These are phyloP conservation scores for Philhelius pedissequus DNA, from an alignment of 2,888 invertebrate species.

Conservation along the genomic window DNA sequence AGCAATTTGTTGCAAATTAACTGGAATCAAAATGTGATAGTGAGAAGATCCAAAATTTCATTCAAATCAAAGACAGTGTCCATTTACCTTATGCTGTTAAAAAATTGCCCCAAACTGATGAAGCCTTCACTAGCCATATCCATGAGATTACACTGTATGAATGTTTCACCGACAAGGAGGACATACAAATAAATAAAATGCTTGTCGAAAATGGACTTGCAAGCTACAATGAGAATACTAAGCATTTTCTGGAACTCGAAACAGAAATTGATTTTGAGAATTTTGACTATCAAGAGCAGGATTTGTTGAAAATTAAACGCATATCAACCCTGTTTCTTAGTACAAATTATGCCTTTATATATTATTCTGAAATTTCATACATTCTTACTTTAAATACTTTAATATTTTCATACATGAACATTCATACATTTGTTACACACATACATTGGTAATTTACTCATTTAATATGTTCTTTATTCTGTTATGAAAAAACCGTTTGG, in stretches of 20 bases:
- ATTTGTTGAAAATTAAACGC: too few species aligned
- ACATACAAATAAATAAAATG: constrained; percentile 66
- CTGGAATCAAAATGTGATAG: constrained; percentile 64
- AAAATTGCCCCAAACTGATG: neutral
- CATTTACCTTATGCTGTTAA: constrained; percentile 38
- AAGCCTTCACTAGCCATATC: neutral
- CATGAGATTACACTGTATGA: constrained; percentile 52
- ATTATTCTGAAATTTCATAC: too few species aligned
- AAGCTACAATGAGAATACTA: constrained; percentile 58
- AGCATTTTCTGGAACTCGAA: constrained; percentile 69
- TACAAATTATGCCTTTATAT: too few species aligned
- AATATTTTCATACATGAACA: too few species aligned
- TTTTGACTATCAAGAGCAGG: constrained; percentile 26
- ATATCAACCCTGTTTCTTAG: too few species aligned
- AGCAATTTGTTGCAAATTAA: constrained; percentile 70
- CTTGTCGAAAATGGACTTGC: constrained; percentile 69
- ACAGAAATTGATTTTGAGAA: constrained; percentile 24
- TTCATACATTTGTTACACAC: too few species aligned
- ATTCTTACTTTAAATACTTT: too few species aligned
- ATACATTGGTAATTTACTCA: too few species aligned
- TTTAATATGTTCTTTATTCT: too few species aligned
- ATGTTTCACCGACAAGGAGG: constrained; percentile 35
- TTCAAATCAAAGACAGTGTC: constrained; percentile 1
- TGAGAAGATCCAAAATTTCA: constrained; percentile 5
- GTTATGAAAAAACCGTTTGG: too few species aligned